These are phyloP conservation scores for Lutraria rhynchaena DNA, from an alignment of 1,140 invertebrate species.

Conservation along the genomic window DNA sequence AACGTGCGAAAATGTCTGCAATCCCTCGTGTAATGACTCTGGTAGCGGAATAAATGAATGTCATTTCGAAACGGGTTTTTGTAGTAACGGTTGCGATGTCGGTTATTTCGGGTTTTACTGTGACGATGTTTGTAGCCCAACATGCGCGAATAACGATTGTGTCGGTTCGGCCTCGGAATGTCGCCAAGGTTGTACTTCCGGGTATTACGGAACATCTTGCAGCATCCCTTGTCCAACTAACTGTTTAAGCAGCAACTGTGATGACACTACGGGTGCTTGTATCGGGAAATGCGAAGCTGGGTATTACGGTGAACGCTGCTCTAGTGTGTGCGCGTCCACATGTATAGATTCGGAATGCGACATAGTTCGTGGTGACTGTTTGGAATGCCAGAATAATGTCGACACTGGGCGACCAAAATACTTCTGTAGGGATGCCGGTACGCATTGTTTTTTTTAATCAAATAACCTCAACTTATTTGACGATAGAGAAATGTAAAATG, in stretches of 20 bases:
- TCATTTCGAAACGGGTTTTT: constrained; percentile 32
- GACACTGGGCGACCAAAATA: constrained; percentile 14
- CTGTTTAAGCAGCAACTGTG: constrained; percentile 24
- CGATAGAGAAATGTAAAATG: too few species aligned
- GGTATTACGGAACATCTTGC: constrained; percentile 44
- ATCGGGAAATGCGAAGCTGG: background rate
- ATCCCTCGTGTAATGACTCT: constrained; percentile 8
- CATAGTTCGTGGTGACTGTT: constrained; percentile 16
- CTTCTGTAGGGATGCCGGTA: constrained; percentile 45
- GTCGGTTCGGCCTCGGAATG: constrained; percentile 24
- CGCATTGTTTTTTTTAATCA: background rate
- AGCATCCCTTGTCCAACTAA: constrained; percentile 11
- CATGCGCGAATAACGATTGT: constrained; percentile 39
- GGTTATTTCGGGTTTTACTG: constrained; percentile 37
- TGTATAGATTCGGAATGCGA: constrained; percentile 50
- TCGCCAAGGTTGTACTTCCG: constrained; percentile 44
- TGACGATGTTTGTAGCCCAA: constrained; percentile 20
- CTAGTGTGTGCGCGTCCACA: constrained; percentile 7
- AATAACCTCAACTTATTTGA: too few species aligned
- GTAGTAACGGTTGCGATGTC: constrained; percentile 43
- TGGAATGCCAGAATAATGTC: constrained; percentile 21
- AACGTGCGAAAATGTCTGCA: constrained; percentile 28
- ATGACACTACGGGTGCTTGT: constrained; percentile 27
- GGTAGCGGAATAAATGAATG: constrained; percentile 34
- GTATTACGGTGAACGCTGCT: constrained; percentile 28